phyloP scores from a whole-genome alignment of 2,797 vertebrate species.

The Numenius phaeopus region DNA sequence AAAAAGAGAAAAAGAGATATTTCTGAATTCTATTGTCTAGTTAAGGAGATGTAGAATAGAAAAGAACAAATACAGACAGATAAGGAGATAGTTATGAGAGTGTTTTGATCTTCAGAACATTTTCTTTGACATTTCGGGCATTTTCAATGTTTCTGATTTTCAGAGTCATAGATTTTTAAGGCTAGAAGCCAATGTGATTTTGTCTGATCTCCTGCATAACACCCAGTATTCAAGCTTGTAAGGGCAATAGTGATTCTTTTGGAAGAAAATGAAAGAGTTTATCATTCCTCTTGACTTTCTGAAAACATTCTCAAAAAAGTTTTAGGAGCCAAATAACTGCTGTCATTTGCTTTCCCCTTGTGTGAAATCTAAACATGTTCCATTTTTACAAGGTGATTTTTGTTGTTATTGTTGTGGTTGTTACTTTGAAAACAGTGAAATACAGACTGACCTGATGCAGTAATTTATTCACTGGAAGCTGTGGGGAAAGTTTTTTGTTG shows the following conservation, averaged over 20 bases:
- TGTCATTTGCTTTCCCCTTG: background rate
- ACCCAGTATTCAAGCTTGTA: background rate
- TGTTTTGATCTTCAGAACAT: background rate
- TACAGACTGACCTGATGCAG: background rate
- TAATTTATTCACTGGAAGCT: background rate
- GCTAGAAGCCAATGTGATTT: background rate
- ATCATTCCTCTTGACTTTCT: background rate
- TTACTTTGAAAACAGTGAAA: slow-evolving; percentile 15
- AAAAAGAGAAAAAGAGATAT: background rate
- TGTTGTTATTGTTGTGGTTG: background rate
- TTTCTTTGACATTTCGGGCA: background rate
- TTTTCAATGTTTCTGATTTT: background rate
- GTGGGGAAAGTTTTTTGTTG: background rate
- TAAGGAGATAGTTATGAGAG: background rate
- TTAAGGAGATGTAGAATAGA: background rate
- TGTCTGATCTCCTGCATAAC: background rate
- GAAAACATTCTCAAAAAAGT: background rate
- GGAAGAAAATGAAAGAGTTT: background rate
- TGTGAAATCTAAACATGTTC: background rate
- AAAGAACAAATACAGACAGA: background rate
- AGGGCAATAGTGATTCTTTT: background rate
- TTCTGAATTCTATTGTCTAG: background rate
- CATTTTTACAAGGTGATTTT: background rate
- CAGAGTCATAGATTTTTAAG: background rate
- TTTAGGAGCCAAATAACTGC: background rate